These are phyloP conservation scores for Notospermus geniculatus DNA, from an alignment of 1,140 invertebrate species.

Conservation along the genomic window DNA sequence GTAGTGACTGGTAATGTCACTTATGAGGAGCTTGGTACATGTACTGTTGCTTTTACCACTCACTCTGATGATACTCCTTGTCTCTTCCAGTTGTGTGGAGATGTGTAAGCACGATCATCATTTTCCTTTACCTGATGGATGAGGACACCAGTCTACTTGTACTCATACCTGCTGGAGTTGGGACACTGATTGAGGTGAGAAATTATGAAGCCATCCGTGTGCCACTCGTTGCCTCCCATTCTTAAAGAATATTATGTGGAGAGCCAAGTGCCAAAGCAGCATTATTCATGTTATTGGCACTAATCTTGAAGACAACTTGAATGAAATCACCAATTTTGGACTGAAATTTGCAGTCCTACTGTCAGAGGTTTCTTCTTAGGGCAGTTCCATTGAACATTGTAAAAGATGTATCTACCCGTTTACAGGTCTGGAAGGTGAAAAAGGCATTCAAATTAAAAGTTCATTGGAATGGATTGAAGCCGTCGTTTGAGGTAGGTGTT, in stretches of 20 bases:
- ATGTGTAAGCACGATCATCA: slow-evolving; percentile 86
- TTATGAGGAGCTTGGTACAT: too few species aligned
- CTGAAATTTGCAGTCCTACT: neutral
- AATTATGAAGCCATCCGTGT: neutral
- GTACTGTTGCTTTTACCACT: too few species aligned
- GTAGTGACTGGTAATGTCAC: too few species aligned
- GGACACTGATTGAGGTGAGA: slow-evolving; percentile 74
- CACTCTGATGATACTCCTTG: neutral
- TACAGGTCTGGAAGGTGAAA: slow-evolving; percentile 88
- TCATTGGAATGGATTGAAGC: slow-evolving; percentile 34
- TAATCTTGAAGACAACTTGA: neutral
- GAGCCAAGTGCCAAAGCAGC: neutral
- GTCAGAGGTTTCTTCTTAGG: neutral
- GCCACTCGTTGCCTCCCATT: too few species aligned
- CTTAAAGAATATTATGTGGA: neutral
- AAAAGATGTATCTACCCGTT: too few species aligned
- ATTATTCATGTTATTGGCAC: too few species aligned
- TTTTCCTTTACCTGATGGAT: slow-evolving; percentile 91
- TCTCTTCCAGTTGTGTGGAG: slow-evolving; percentile 75
- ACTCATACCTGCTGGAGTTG: slow-evolving; percentile 81
- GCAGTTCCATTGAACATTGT: too few species aligned
- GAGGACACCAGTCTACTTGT: slow-evolving; percentile 89
- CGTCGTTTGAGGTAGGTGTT: slow-evolving; percentile 34
- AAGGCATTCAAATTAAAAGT: slow-evolving; percentile 78
- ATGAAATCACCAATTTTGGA: neutral